Conservation (phyloP, 2,888 invertebrate species). For the Leptopilina myrica region DNA sequence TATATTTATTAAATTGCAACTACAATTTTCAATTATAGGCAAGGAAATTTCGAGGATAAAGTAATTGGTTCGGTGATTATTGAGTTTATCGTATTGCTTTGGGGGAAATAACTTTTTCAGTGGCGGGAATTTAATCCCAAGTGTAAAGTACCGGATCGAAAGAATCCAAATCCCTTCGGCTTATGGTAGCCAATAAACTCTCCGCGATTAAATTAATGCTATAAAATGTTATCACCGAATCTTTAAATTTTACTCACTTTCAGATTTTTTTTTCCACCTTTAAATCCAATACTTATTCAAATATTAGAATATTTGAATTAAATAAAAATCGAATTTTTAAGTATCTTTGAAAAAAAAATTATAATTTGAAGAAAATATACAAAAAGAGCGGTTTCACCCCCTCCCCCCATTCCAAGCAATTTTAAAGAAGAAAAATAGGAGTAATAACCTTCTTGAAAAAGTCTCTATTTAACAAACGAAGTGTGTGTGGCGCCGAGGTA, state of each 20-base stretch:
- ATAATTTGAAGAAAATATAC: no score
- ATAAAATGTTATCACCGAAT: constrained; percentile 2
- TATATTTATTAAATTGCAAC: no score
- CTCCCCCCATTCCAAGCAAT: no score
- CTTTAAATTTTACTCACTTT: not conserved
- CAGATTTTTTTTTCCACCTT: not conserved
- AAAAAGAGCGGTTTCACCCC: no score
- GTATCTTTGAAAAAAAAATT: no score
- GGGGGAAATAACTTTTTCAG: no score
- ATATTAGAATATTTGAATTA: no score
- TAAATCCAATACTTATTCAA: not conserved
- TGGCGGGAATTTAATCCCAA: not conserved
- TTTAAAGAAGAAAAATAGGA: constrained; percentile 24
- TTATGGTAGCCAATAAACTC: constrained; percentile 11
- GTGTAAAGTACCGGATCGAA: constrained; percentile 3
- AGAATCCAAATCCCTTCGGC: not conserved
- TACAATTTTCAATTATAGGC: no score
- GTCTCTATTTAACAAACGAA: constrained; percentile 30
- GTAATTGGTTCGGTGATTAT: no score
- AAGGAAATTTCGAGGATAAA: no score
- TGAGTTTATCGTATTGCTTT: no score
- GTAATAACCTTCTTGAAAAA: constrained; percentile 19
- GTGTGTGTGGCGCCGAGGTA: constrained; percentile 18
- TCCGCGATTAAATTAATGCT: constrained; percentile 2
- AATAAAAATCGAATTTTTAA: no score